Evolutionary conservation across 2,797 vertebrate genomes (phyloP).

Genomic region (Microcaecilia unicolor): DNA sequence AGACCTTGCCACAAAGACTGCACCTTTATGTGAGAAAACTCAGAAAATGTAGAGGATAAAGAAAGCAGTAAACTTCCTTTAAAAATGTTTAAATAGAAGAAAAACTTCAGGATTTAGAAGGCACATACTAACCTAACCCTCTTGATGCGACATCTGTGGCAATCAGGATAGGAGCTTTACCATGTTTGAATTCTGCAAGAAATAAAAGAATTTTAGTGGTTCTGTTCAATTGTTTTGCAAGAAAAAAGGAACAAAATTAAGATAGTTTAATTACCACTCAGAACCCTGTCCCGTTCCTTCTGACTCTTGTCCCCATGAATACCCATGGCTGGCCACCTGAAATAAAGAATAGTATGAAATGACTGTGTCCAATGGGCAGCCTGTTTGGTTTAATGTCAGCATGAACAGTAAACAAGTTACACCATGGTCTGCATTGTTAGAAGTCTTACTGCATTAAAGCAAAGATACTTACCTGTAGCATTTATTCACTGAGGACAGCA

Average conservation of each 20-base stretch:
- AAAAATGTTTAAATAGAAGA: conserved; percentile 58
- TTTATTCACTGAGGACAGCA: no score
- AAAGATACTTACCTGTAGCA: no score
- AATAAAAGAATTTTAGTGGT: background rate
- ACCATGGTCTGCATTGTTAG: no score
- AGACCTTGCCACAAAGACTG: conserved; percentile 99
- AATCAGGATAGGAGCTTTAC: conserved; percentile 95
- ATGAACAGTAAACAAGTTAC: no score
- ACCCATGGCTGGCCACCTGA: conserved; percentile 94
- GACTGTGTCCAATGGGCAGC: no score
- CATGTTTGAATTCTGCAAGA: conserved; percentile 86
- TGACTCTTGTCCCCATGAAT: conserved; percentile 97
- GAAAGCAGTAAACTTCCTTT: conserved; percentile 99
- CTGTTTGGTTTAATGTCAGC: no score
- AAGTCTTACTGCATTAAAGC: no score
- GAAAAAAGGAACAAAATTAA: rapidly evolving
- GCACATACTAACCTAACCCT: conserved; percentile 89
- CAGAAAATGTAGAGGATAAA: conserved; percentile 99
- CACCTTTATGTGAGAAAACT: conserved; percentile 99
- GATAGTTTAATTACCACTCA: conserved; percentile 82
- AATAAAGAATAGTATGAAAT: conserved; percentile 14
- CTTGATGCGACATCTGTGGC: conserved; percentile 95
- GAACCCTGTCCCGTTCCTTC: conserved; percentile 94
- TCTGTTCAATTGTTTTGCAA: background rate
- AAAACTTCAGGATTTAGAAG: conserved; percentile 34